Evolutionary conservation across 2,888 invertebrate genomes (phyloP).

Genomic region (Stenurella melanura): DNA sequence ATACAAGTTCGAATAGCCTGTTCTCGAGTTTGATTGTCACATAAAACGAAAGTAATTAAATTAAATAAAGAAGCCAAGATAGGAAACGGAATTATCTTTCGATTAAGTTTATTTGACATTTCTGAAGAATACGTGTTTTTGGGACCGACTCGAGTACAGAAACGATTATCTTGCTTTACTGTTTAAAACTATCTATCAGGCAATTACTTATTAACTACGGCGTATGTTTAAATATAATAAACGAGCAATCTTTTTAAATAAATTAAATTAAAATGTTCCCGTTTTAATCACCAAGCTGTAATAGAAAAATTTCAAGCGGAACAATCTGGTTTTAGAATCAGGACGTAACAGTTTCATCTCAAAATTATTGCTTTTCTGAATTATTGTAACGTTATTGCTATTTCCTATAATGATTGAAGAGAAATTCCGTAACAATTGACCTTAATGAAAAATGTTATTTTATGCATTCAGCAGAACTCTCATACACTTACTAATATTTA

Average conservation of each 20-base stretch:
- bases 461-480: too few species aligned
- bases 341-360: not conserved
- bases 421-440: too few species aligned
- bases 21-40: too few species aligned
- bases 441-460: too few species aligned
- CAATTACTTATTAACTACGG: not conserved
- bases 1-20: too few species aligned
- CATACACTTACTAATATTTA: too few species aligned
- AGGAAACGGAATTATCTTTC: too few species aligned
- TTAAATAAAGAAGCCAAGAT: too few species aligned
- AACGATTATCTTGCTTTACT: not conserved
- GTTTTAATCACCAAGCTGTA: conserved; percentile 1
- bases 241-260: not conserved
- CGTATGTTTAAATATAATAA: not conserved
- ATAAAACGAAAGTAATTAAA: too few species aligned
- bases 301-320: not conserved
- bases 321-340: not conserved
- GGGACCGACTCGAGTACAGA: too few species aligned
- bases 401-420: not conserved
- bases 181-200: not conserved
- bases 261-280: not conserved
- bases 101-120: too few species aligned
- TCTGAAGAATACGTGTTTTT: too few species aligned
- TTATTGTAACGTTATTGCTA: not conserved
- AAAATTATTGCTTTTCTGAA: conserved; percentile 5